Conservation (phyloP, 2,888 invertebrate species). For the Mimumesa dahlbomi region DNA sequence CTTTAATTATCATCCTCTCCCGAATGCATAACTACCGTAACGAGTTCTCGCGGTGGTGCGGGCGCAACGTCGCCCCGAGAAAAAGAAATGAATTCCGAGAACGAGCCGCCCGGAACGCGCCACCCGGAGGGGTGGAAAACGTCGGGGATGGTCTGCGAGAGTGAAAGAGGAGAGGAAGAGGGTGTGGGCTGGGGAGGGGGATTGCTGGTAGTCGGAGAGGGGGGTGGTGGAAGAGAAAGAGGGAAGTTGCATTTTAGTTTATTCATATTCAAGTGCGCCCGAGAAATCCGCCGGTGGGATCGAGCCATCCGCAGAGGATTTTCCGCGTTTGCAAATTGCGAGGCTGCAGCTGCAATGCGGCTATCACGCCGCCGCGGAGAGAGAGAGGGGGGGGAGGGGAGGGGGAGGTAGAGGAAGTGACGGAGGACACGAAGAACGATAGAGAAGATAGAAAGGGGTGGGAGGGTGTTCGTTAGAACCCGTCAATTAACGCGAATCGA, state of each 20-base stretch:
- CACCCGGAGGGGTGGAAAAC: not conserved
- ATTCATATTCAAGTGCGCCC: constrained; percentile 59
- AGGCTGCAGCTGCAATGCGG: constrained; percentile 61
- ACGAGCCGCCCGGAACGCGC: no score
- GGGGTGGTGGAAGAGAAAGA: not conserved
- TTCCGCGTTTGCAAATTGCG: constrained; percentile 59
- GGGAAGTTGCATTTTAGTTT: no score
- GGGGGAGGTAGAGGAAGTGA: constrained; percentile 32
- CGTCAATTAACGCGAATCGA: constrained; percentile 71
- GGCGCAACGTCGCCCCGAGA: not conserved
- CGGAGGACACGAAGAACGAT: constrained; percentile 39
- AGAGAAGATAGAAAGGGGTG: constrained; percentile 29
- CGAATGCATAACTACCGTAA: constrained; percentile 43
- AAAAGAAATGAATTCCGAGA: constrained; percentile 43
- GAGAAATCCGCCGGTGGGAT: constrained; percentile 52
- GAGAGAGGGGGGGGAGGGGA: not conserved
- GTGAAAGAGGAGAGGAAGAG: not conserved
- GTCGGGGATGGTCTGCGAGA: not conserved
- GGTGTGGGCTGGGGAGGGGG: no score
- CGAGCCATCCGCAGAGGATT: constrained; percentile 51
- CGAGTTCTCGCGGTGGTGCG: constrained; percentile 30
- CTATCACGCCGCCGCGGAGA: constrained; percentile 31
- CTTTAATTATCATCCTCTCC: constrained; percentile 39
- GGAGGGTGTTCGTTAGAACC: constrained; percentile 66
- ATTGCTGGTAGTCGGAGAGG: not conserved